Base-by-base conservation (phyloP, 1,140 invertebrate genomes). In the Papilio machaon region DNA sequence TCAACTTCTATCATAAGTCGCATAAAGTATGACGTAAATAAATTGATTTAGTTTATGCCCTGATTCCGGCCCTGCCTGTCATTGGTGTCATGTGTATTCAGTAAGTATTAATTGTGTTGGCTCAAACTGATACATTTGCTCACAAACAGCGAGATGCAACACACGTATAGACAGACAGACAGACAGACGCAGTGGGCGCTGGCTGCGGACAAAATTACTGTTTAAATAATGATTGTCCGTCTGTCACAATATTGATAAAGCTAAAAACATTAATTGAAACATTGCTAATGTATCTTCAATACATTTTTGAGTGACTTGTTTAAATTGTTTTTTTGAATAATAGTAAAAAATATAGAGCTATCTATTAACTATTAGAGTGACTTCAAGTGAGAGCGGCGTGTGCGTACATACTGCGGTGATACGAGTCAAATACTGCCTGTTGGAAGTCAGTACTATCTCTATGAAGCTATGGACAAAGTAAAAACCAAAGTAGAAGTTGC, bases 71-170 rank as follows among this genome's bases (percentile, higher is more conserved):
- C 64, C 64, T 70, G 64, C 13, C 2, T 15, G 3, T 35, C 11
- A 38, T 70, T 70, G 64, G 30, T 35, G 30, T 64, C 60, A 64
- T 64, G 60, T 13, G 19, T 19, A 60, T 52, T 6, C 19, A 13
- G 60, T 64, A 23, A 64, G 60, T 64, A 64, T 64, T 64, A 64
- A 64, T 64, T 30, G 60, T 64, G 60, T 64, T 64, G 60, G 23
- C 11, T 23, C 10, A 64, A 30, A 64, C 60, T 64, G 60, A 64
- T 30, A 64, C 60, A 64, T 52, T 52, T 52, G 13, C 58, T 10
- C 17, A 17, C 58, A 60, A n/a, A 60, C 58, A 60, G 10, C 60
- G 60, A 19, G 19, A 7, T 23, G 60, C 58, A 10, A 52, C 7
- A 43, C 4, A 52, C 49, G 10, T 52, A 43, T 43, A 7, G 17